These are phyloP conservation scores for Cyprinodon brontotheroides DNA, from an alignment of 2,113 vertebrate genomes.

Conservation along the genomic window DNA sequence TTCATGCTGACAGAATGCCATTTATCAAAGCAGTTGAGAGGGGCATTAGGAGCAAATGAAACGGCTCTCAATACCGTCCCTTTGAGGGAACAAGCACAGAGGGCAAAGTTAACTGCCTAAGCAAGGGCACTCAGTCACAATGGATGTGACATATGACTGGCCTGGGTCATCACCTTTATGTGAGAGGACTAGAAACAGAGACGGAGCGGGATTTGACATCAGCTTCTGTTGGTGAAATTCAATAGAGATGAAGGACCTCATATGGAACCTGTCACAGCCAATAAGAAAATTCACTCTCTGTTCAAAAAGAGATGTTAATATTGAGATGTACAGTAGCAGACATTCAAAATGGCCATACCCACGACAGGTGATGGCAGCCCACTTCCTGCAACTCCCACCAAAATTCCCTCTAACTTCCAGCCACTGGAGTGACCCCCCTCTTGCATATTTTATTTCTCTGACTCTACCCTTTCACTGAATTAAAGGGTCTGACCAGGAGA, in stretches of 20 bases:
- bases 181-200: neutral
- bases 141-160: slow-evolving; percentile 8
- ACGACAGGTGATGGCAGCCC: too few relatives aligned
- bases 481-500: too few relatives aligned
- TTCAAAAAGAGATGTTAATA: neutral
- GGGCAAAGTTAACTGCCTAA: neutral
- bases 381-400: too few relatives aligned
- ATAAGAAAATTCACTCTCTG: neutral
- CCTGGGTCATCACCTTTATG: neutral
- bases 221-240: neutral
- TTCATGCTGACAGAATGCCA: slow-evolving; percentile 20
- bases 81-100: neutral
- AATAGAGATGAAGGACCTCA: neutral
- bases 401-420: too few relatives aligned
- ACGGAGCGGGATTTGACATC: neutral
- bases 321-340: too few relatives aligned
- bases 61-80: neutral
- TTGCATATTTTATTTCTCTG: too few relatives aligned
- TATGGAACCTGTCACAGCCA: neutral
- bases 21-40: slow-evolving; percentile 7
- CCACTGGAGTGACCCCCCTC: too few relatives aligned
- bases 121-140: neutral
- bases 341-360: too few relatives aligned
- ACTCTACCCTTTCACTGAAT: too few relatives aligned
- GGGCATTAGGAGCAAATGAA: neutral